Conservation (phyloP, 2,797 vertebrate genomes). For the Notolabrus celidotus region DNA sequence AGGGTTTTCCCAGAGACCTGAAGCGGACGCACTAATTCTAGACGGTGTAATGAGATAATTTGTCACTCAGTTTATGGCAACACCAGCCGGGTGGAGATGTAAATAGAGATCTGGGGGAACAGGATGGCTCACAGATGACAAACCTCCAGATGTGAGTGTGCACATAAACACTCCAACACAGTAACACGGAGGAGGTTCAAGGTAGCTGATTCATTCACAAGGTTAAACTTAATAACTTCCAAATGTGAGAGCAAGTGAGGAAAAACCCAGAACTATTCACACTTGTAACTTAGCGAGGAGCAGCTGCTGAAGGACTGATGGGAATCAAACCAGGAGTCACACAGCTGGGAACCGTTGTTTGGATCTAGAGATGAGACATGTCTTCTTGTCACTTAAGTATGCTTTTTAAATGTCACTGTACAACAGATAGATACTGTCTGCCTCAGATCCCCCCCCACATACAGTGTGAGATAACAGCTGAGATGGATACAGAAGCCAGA, state of each 20-base stretch:
- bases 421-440: conserved; percentile 11
- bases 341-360: no score
- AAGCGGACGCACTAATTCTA: conserved; percentile 13
- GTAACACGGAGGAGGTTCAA: conserved; percentile 1
- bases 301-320: conserved; percentile 6
- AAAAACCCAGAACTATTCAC: conserved; percentile 36
- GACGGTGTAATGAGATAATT: conserved; percentile 37
- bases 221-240: conserved; percentile 29
- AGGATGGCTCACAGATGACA: conserved; percentile 50
- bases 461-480: conserved; percentile 51
- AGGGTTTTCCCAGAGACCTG: conserved; percentile 23
- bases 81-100: conserved; percentile 5
- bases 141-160: conserved; percentile 44
- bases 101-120: conserved; percentile 49
- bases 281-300: neutral
- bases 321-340: no score
- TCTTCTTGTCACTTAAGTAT: neutral
- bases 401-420: neutral
- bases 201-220: conserved; percentile 8
- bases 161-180: conserved; percentile 7
- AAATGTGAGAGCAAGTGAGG: conserved; percentile 40
- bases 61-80: conserved; percentile 41
- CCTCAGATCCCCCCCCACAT: conserved; percentile 1
- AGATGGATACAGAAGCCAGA: conserved; percentile 43
- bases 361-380: neutral